A percentile compares a stretch with the other conserved stretches of the same genome.
phyloP scores from a whole-genome alignment of 2,113 vertebrate genomes.

The Tetraodon nigroviridis region DNA sequence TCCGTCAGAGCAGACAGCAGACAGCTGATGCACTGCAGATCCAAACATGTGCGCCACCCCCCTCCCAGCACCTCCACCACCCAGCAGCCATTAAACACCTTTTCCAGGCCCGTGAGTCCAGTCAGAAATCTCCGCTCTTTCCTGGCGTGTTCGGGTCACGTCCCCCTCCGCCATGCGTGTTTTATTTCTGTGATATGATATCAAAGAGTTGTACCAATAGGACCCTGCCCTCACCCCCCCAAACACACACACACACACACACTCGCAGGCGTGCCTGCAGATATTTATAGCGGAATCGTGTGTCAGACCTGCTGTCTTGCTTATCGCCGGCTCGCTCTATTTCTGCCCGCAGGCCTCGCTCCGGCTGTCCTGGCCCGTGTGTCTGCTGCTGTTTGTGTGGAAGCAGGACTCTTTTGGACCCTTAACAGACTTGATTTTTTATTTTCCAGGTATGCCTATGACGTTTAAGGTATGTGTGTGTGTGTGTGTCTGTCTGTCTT shows the following conservation, averaged over 20 bases:
- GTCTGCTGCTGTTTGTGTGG: conserved; percentile 38
- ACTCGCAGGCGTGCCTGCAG: conserved; percentile 25
- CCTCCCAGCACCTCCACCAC: background rate
- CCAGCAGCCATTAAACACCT: too few relatives aligned
- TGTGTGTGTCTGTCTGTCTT: background rate
- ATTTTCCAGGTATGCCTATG: background rate
- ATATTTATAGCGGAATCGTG: conserved; percentile 87
- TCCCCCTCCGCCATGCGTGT: too few relatives aligned
- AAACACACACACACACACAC: conserved; percentile 15
- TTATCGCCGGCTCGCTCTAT: conserved; percentile 67
- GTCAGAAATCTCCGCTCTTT: too few relatives aligned
- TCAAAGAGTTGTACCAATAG: conserved; percentile 50
- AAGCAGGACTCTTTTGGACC: conserved; percentile 20
- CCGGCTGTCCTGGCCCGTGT: conserved; percentile 29
- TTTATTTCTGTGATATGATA: conserved; percentile 18
- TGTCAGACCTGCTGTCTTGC: conserved; percentile 77
- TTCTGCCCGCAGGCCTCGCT: conserved; percentile 56
- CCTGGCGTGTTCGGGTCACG: too few relatives aligned
- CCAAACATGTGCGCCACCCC: conserved; percentile 34
- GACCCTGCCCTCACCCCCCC: conserved; percentile 44
- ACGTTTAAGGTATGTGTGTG: conserved; percentile 28
- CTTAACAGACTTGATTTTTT: conserved; percentile 11
- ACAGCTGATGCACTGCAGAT: conserved; percentile 43
- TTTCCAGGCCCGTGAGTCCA: too few relatives aligned
- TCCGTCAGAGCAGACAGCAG: conserved; percentile 53